Evolutionary conservation across 1,140 invertebrate species (phyloP), one percentile per base, ranked within the genome.

Genomic region (Psix sp.): DNA sequence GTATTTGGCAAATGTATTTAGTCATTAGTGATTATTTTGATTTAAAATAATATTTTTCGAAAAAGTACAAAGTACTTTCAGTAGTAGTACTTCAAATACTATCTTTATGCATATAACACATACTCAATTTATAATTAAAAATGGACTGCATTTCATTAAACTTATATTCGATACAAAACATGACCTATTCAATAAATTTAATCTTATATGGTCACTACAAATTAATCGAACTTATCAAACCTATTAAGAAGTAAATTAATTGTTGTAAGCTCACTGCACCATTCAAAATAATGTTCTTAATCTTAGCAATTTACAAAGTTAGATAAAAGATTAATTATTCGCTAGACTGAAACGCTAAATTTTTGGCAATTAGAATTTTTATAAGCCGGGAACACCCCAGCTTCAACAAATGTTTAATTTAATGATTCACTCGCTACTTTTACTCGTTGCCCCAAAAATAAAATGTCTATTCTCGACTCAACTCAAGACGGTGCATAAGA

Each of bases 341-440:
- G 17, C 9, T 24, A n/a, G 33, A 54, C 42, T 14, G 31, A 43
- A 17, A 26, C 11, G 20, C 49, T 49, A 48, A 24, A 49, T 14
- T 42, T 31, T 43, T 51, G 46, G 46, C 46, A 63, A 7, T 21
- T 21, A 29, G 18, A n/a, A 16, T 60, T 45, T 65, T 13, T 38
- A 46, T 29, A 29, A 29, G 14, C 45, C 26, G 35, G 60, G 48
- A 54, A 65, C 39, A 46, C 36, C 62, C 63, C 15, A n/a, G 26
- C 39, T 39, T 46, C 17, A 42, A 51, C 36, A 57, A 62, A 63
- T 49, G 59, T 57, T 52, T 52, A 59, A 72, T 72, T 63, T 56
- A 72, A 57, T 72, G 68, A 72, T 72, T 72, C 68, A 72, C 68
- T 51, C 38, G 52, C 43, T 59, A 62, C 68, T 59, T 72, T 62